A percentile compares a stretch with the other conserved stretches of the same genome.
Evolutionary conservation across 2,797 vertebrate genomes (phyloP).

Genomic region (Orientallactaga sibirica): DNA sequence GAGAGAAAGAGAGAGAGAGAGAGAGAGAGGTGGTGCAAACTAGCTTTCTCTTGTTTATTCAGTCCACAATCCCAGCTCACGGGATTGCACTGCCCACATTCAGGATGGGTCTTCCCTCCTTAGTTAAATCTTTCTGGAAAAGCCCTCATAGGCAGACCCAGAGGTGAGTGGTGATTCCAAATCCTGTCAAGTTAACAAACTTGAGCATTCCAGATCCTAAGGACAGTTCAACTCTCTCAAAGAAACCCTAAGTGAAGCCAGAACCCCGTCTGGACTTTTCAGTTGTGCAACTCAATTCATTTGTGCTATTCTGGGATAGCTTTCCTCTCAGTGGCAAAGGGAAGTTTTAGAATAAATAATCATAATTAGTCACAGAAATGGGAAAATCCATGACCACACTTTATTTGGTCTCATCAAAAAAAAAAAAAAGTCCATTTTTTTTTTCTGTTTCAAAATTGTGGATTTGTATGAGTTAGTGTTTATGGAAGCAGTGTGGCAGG

Average conservation of each 20-base stretch:
- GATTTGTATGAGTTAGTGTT: not conserved
- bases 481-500: not conserved
- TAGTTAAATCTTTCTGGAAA: not conserved
- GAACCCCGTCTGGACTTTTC: not conserved
- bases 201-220: not conserved
- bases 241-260: slow-evolving; percentile 31
- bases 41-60: not conserved
- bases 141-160: not conserved
- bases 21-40: not conserved
- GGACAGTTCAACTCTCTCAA: not conserved
- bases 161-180: not conserved
- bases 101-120: not conserved
- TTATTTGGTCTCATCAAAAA: not conserved
- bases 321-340: not conserved
- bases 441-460: slow-evolving; percentile 46
- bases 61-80: not conserved
- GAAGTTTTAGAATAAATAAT: not conserved
- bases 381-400: not conserved
- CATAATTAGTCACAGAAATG: not conserved
- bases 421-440: not conserved
- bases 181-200: not conserved
- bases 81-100: not conserved
- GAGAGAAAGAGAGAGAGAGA: too few relatives aligned
- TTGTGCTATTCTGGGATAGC: not conserved
- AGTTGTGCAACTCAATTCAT: not conserved